Base-by-base conservation (phyloP, 2,888 invertebrate species). In the Pammene aurita region DNA sequence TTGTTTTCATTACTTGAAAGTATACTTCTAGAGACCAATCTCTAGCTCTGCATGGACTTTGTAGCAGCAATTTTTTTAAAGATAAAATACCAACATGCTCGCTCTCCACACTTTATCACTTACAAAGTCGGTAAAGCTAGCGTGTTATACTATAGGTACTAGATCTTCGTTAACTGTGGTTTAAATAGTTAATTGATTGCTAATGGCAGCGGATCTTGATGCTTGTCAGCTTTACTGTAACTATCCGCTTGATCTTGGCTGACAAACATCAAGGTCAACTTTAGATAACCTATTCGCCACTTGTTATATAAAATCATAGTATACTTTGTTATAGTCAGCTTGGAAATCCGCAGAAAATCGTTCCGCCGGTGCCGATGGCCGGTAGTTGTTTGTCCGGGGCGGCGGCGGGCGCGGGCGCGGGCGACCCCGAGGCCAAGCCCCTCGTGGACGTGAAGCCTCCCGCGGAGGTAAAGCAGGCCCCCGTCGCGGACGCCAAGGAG, bases 401-500 rank as follows among this genome's bases (percentile, higher is more conserved):
- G 41, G n/a, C 75, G 11, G 72, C 73, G 6, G 62, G 75, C 5
- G 67, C 58, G 35, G 42, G 67, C 35, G 65, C 68, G 16, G 72
- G 67, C 76, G 87, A 85, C 75, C 79, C 73, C 77, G 75, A 78
- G 38, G 71, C 71, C 54, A 73, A 73, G 50, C 67, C 72, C 52
- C 58, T 73, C 42, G 69, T 73, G 64, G 75, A 79, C 14, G 70
- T 72, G 48, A 73, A 73, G 50, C 68, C 72, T 52, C 56, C 74
- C 46, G 68, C 73, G 64, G 62, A 78, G 56, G 72, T 72, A 55
- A 71, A 74, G 61, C 70, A 73, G 5, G 70, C 74, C 67, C 81
- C 84, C 48, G 82, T 76, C 14, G 72, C 84, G 56, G 81, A 86
- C 76, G 87, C 83, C 46, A 62, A 62, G 62, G 62, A 62, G 11